phyloP scores from a whole-genome alignment of 2,113 vertebrate species.

The Grallaria varia region DNA sequence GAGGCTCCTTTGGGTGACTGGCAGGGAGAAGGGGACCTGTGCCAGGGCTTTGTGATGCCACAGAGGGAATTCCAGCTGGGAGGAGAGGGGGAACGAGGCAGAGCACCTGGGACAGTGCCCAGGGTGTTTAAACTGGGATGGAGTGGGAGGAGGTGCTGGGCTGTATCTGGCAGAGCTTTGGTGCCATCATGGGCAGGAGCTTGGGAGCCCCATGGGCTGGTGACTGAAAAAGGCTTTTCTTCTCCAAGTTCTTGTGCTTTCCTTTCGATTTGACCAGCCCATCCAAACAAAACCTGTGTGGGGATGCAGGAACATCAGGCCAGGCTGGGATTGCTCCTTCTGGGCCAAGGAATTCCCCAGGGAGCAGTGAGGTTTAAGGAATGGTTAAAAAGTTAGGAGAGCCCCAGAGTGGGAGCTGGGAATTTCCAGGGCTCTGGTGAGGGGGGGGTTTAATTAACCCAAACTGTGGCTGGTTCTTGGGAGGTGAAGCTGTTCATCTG shows the following conservation, averaged over 20 bases:
- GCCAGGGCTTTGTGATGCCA: background rate
- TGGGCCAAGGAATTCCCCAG: background rate
- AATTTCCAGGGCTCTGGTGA: background rate
- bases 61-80: background rate
- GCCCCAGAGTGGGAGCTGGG: too few species aligned
- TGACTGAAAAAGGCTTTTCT: background rate
- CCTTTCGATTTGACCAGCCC: background rate
- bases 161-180: background rate
- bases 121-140: background rate
- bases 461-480: accelerated
- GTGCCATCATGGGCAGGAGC: background rate
- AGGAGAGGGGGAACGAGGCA: background rate
- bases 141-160: accelerated
- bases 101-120: background rate
- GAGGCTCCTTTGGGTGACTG: accelerated
- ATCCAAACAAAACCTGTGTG: background rate
- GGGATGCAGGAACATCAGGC: accelerated
- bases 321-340: background rate
- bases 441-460: too few species aligned
- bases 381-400: accelerated
- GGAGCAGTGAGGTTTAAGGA: background rate
- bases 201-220: background rate
- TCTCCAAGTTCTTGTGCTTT: background rate
- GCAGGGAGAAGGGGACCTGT: background rate
- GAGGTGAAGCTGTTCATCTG: background rate